A percentile compares a stretch with the other conserved stretches of the same genome.
Conservation (phyloP, 2,888 invertebrate genomes). For the Drosophila birchii region DNA sequence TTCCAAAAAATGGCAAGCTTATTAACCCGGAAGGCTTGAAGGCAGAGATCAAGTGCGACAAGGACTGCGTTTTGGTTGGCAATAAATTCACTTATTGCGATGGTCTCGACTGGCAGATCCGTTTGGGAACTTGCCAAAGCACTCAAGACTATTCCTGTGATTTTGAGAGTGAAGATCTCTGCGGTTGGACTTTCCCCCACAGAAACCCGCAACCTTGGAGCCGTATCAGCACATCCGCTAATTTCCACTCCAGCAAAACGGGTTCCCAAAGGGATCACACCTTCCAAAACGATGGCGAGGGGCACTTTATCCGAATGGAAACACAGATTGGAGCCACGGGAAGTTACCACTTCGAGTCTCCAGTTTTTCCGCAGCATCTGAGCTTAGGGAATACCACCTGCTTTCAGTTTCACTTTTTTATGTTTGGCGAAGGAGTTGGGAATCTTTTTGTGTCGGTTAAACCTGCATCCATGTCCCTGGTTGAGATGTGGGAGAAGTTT, state of each 20-base stretch:
- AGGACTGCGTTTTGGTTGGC: not conserved
- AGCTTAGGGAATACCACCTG: slow-evolving; percentile 1
- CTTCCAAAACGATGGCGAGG: not conserved
- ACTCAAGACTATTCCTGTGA: not conserved
- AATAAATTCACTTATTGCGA: slow-evolving; percentile 2
- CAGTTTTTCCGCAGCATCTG: not conserved
- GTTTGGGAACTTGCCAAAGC: not conserved
- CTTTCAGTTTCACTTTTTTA: slow-evolving; percentile 8
- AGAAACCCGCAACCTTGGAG: not conserved
- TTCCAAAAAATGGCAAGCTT: not conserved
- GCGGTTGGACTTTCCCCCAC: not conserved
- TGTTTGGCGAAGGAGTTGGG: not conserved
- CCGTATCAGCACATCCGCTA: not conserved
- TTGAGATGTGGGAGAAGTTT: not conserved
- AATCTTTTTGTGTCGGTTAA: not conserved
- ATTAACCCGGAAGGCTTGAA: not conserved
- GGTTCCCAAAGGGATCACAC: slow-evolving; percentile 6
- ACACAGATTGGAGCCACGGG: not conserved
- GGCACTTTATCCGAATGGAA: slow-evolving; percentile 3
- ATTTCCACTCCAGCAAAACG: not conserved
- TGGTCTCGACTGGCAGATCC: not conserved
- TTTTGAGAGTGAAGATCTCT: slow-evolving; percentile 4
- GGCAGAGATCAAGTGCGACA: not conserved
- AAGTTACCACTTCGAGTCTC: not conserved
- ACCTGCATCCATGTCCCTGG: not conserved